A percentile compares a stretch with the other conserved stretches of the same genome.
phyloP scores from a whole-genome alignment of 2,888 invertebrate species.

The Idaea aversata region DNA sequence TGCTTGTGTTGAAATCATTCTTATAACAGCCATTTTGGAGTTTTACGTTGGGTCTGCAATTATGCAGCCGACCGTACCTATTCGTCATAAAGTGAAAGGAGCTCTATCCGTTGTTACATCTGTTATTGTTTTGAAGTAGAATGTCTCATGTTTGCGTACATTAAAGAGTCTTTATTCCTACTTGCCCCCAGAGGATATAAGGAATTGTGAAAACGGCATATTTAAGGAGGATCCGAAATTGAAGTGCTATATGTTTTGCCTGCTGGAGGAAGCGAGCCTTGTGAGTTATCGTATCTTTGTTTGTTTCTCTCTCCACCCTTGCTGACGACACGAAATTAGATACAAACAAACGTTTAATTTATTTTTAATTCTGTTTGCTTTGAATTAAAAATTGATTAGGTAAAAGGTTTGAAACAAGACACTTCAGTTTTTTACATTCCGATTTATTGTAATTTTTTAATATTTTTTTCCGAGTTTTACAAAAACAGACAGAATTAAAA shows the following conservation, averaged over 20 bases:
- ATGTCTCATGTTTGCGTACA: constrained; percentile 59
- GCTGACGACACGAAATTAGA: constrained; percentile 48
- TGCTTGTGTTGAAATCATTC: no score
- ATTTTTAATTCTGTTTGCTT: constrained; percentile 51
- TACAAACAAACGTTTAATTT: constrained; percentile 57
- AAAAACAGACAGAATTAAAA: no score
- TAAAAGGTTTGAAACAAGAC: neutral
- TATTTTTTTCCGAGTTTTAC: no score
- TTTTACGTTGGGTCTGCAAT: no score
- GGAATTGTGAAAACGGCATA: constrained; percentile 78
- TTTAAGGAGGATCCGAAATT: constrained; percentile 77
- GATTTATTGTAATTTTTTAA: no score
- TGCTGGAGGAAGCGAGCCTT: constrained; percentile 74
- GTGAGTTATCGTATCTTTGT: constrained; percentile 66
- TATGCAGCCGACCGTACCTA: neutral
- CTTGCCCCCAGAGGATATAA: constrained; percentile 76
- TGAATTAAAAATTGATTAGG: constrained; percentile 34
- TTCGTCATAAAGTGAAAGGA: neutral
- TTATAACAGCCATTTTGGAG: no score
- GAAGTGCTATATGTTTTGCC: constrained; percentile 79
- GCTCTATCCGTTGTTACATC: constrained; percentile 6
- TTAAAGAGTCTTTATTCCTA: constrained; percentile 69
- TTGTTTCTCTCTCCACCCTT: constrained; percentile 51
- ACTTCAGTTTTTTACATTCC: neutral
- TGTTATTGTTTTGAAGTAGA: constrained; percentile 48